phyloP scores from a whole-genome alignment of 2,113 vertebrate species.

The Himantopus leucocephalus region DNA sequence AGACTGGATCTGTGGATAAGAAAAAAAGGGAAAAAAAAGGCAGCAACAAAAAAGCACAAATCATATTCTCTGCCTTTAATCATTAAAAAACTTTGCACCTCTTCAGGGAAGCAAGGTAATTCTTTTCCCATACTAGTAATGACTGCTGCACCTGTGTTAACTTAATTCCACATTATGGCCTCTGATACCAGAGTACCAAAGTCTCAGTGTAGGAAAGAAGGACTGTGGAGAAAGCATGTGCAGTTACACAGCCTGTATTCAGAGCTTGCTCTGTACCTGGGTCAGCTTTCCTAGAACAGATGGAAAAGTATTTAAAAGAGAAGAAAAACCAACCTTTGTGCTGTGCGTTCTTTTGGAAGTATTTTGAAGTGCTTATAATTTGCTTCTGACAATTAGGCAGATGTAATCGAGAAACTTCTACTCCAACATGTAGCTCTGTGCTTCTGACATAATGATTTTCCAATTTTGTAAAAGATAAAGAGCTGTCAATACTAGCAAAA shows the following conservation, averaged over 20 bases:
- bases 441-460: not conserved
- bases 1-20: not conserved
- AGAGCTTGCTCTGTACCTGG: not conserved
- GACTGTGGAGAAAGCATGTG: not conserved
- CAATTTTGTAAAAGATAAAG: not conserved
- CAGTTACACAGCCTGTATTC: not conserved
- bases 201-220: not conserved
- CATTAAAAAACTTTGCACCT: not conserved
- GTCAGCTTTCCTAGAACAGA: not conserved
- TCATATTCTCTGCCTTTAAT: not conserved
- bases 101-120: not conserved
- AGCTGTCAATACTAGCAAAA: not conserved
- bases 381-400: not conserved
- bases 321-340: not conserved
- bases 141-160: not conserved
- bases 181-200: not conserved
- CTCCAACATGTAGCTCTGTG: not conserved
- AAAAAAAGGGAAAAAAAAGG: not conserved
- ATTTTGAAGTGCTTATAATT: not conserved
- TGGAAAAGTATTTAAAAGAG: not conserved
- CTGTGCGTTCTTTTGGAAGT: not conserved
- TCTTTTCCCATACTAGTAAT: not conserved
- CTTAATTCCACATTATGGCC: not conserved
- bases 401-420: not conserved
- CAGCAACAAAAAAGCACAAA: not conserved